Percentiles rank a stretch among this genome's conserved stretches.
These are phyloP conservation scores for Microcebus lehilahytsara DNA, from an alignment of 2,113 vertebrate species.

Conservation along the genomic window DNA sequence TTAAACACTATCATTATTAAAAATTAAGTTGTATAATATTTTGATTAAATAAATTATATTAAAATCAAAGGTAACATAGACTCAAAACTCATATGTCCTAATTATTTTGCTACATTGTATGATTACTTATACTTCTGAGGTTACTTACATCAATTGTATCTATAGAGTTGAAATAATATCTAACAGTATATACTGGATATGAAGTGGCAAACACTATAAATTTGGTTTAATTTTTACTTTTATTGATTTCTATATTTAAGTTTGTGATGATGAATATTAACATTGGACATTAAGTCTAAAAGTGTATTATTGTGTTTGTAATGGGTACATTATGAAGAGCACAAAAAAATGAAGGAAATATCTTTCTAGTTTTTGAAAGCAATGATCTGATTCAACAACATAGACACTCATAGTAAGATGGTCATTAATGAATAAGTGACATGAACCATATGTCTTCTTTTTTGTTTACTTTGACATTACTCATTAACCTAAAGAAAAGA, in stretches of 20 bases:
- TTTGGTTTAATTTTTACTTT: neutral
- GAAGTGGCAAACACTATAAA: neutral
- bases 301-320: neutral
- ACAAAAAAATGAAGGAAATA: neutral
- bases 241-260: neutral
- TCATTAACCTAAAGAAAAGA: neutral
- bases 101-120: neutral
- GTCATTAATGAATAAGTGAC: neutral
- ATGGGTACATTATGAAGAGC: neutral
- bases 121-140: neutral
- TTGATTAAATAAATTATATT: neutral
- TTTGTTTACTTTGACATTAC: neutral
- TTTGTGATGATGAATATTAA: neutral
- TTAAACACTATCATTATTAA: neutral
- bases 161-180: neutral
- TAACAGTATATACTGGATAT: neutral
- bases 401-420: neutral
- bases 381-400: neutral
- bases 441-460: neutral
- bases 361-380: constrained; percentile 13
- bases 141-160: neutral
- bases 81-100: neutral
- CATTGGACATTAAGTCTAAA: neutral
- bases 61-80: neutral
- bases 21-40: constrained; percentile 6